phyloP scores from a whole-genome alignment of 2,888 invertebrate genomes.

The Sinelater perroti region DNA sequence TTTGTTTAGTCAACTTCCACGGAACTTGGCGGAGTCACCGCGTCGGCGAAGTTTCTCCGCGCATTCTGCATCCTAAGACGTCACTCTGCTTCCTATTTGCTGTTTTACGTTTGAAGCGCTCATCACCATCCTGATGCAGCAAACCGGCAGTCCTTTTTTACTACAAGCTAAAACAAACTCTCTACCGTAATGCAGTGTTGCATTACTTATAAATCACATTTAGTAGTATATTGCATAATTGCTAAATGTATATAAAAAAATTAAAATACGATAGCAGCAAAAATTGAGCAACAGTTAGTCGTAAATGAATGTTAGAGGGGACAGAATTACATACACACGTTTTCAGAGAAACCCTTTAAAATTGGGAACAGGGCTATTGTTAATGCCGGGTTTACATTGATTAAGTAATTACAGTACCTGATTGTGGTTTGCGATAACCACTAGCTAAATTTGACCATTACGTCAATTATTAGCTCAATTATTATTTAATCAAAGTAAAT shows the following conservation, averaged over 20 bases:
- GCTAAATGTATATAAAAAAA: too few relatives aligned
- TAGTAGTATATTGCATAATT: too few relatives aligned
- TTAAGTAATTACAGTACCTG: neutral
- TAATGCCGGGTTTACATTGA: neutral
- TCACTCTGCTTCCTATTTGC: conserved; percentile 29
- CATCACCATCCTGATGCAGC: conserved; percentile 21
- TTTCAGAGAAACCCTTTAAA: neutral
- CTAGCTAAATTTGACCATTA: neutral
- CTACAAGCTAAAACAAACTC: too few relatives aligned
- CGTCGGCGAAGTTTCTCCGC: conserved; percentile 28
- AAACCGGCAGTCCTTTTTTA: too few relatives aligned
- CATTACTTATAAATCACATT: too few relatives aligned
- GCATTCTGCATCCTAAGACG: conserved; percentile 31
- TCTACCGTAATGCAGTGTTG: too few relatives aligned
- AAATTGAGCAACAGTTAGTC: too few relatives aligned
- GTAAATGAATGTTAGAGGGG: too few relatives aligned
- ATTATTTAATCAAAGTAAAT: too few relatives aligned
- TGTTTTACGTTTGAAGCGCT: conserved; percentile 24
- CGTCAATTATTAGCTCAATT: neutral
- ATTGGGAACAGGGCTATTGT: neutral
- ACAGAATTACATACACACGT: too few relatives aligned
- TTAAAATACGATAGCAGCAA: too few relatives aligned
- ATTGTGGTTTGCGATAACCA: neutral
- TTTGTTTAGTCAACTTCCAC: conserved; percentile 32
- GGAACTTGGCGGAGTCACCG: conserved; percentile 23